Conservation (phyloP, 92 coral and sea anemone species). For the Montipora capitata region DNA sequence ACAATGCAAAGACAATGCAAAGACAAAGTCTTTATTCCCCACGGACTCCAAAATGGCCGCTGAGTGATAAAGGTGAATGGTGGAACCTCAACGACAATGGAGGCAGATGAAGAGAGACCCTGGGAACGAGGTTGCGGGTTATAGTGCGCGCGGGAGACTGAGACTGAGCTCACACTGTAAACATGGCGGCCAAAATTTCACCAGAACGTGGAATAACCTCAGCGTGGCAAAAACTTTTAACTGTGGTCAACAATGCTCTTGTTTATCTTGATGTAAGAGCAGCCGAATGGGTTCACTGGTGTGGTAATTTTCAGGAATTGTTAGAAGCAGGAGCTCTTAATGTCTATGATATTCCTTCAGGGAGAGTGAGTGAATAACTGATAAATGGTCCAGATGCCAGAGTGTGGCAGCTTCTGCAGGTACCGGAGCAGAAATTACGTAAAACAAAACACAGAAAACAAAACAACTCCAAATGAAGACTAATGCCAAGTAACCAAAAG, state of each 20-base stretch:
- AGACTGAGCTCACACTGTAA: conserved; percentile 26
- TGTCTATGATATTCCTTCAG: conserved; percentile 79
- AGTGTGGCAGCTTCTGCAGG: too few species aligned
- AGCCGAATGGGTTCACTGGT: conserved; percentile 98
- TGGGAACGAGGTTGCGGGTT: too few species aligned
- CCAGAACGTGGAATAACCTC: conserved; percentile 69
- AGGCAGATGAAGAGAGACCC: too few species aligned
- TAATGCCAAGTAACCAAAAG: too few species aligned
- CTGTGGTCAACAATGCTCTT: conserved; percentile 92
- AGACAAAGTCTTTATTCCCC: too few species aligned
- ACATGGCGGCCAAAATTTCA: conserved; percentile 95
- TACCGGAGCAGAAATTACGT: too few species aligned
- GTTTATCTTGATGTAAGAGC: conserved; percentile 90
- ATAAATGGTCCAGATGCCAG: background rate
- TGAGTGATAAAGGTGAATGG: too few species aligned
- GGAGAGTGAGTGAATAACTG: conserved; percentile 63
- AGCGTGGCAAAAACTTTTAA: conserved; percentile 92
- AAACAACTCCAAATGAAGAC: too few species aligned
- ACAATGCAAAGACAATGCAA: too few species aligned
- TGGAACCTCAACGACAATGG: too few species aligned
- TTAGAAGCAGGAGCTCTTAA: conserved; percentile 93
- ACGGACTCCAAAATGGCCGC: too few species aligned
- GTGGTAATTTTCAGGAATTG: conserved; percentile 86
- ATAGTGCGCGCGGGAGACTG: background rate
- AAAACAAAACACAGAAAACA: too few species aligned